Base-by-base conservation (phyloP, 2,888 invertebrate species). In the Eudasyphora cyanicolor region DNA sequence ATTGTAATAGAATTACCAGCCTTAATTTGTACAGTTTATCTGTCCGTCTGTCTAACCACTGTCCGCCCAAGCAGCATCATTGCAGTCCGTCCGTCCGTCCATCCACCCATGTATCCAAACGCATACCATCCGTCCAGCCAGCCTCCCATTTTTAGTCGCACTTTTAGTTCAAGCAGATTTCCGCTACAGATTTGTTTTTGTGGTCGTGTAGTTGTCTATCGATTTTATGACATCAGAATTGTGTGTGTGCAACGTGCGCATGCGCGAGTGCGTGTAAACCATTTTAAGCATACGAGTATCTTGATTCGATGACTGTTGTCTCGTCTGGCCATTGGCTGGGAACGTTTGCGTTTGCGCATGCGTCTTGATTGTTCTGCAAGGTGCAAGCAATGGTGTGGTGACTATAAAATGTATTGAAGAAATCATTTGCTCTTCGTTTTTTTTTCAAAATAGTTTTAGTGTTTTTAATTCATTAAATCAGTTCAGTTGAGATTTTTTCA, bases 1-100 rank as follows among this genome's bases (percentile, higher is more conserved):
- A 75, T 51, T 29, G 75, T 67, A 60, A 70, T 70, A 35, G 79
- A 76, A 75, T 27, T 76, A 67, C 67, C 6, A 29, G 73, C 57
- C 35, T 76, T 62, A 76, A 76, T 79, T 67, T 62, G 70, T 62
- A 60, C 69, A 62, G 62, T 29, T 14, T 17, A 17, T 32, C 1
- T n/a, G 8, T 21, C 35, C n/a, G 38, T 42, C 60, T 74, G 24
- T 38, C 19, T 21, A 27, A 12, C 19, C 57, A 8, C 69, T 32
- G 32, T 60, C 10, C 14, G n/a, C 45, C 45, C 45, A 45, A n/a
- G n/a, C n/a, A n/a, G n/a, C n/a, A n/a, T 45, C 10, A 45, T 10
- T 5, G 29, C 29, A 60, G 27, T 21, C 38, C 42, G 67, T 27
- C 57, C 27, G 57, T 57, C 57, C 51, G 51, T 51, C 51, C 27